phyloP scores from a whole-genome alignment of 2,113 vertebrate species.

The Chloroceryle aenea region DNA sequence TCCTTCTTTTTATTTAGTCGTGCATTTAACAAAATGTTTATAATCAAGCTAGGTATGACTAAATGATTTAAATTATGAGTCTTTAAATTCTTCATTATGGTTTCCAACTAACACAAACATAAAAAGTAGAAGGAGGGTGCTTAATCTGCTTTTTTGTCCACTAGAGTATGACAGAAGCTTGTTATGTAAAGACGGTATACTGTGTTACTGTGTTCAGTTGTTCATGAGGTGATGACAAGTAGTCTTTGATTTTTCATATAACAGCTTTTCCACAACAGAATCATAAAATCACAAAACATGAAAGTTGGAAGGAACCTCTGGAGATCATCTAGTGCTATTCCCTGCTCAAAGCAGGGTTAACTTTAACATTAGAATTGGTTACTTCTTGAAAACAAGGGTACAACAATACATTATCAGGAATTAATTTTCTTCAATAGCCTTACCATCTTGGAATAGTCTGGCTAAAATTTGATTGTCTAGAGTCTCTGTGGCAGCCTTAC shows the following conservation, averaged over 20 bases:
- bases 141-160: not conserved
- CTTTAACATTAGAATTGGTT: not conserved
- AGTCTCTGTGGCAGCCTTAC: not conserved
- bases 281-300: not conserved
- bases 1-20: not conserved
- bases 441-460: not conserved
- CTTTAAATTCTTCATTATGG: not conserved
- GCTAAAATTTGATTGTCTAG: not conserved
- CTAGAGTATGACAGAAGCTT: not conserved
- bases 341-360: not conserved
- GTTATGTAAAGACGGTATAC: not conserved
- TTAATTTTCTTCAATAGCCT: not conserved
- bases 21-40: not conserved
- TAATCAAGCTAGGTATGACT: not conserved
- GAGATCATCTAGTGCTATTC: not conserved
- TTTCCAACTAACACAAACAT: not conserved
- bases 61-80: not conserved
- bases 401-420: not conserved
- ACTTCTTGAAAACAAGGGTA: not conserved
- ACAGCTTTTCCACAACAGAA: not conserved
- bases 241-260: not conserved
- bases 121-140: not conserved
- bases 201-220: not conserved
- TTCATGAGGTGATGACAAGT: not conserved
- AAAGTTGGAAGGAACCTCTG: not conserved